These are phyloP conservation scores for Chiridota heheva DNA, from an alignment of 35 echinoderm and acorn worm species.

Conservation along the genomic window DNA sequence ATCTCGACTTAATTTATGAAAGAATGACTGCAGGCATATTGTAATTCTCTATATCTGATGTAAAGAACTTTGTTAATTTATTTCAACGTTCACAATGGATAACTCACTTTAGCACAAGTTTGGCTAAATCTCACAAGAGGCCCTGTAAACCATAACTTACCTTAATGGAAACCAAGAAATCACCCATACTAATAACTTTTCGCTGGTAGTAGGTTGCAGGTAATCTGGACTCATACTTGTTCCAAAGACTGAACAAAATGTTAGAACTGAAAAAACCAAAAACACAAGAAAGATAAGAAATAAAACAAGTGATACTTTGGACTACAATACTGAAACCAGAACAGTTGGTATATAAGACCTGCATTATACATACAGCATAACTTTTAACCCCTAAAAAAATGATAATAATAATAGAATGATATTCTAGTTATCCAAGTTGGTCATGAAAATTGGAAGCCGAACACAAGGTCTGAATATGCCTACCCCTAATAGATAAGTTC, in stretches of 20 bases:
- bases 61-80: not conserved
- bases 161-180: slow-evolving; percentile 86
- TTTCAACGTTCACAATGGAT: not conserved
- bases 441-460: not conserved
- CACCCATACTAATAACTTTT: slow-evolving; percentile 96
- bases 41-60: no score
- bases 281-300: not conserved
- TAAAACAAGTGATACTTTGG: not conserved
- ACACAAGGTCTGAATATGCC: no score
- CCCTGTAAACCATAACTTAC: slow-evolving; percentile 20
- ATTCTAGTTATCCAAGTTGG: not conserved
- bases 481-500: no score
- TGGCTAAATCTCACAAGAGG: not conserved
- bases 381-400: not conserved
- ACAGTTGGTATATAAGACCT: not conserved
- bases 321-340: not conserved
- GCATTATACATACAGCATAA: not conserved
- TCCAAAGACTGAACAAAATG: slow-evolving; percentile 82
- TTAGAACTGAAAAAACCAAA: slow-evolving; percentile 55
- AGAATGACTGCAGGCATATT: no score
- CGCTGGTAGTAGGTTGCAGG: slow-evolving; percentile 75
- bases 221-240: slow-evolving; percentile 80
- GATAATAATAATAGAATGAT: not conserved
- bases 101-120: not conserved
- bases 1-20: not conserved